A percentile compares a stretch with the other conserved stretches of the same genome.
Evolutionary conservation across 1,140 invertebrate species (phyloP).

Genomic region (Anadara kagoshimensis): DNA sequence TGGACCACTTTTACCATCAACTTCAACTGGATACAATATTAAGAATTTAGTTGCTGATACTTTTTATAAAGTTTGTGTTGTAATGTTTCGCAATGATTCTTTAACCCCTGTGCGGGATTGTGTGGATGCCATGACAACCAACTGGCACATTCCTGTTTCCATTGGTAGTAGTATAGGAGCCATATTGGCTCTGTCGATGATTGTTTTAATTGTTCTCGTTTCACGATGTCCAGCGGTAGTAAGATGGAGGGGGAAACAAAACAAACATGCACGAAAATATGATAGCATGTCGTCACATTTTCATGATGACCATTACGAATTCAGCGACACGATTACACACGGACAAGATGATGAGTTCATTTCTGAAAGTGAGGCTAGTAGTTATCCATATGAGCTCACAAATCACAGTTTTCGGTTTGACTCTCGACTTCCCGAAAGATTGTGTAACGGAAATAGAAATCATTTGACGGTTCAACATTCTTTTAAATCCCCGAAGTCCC

Average conservation of each 20-base stretch:
- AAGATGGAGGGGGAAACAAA: slow-evolving; percentile 47
- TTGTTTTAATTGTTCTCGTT: slow-evolving; percentile 65
- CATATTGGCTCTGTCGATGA: slow-evolving; percentile 64
- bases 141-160: slow-evolving; percentile 69
- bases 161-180: slow-evolving; percentile 69
- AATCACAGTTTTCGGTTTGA: too few species aligned
- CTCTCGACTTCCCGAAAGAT: too few species aligned
- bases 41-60: slow-evolving; percentile 66
- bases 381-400: too few species aligned
- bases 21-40: slow-evolving; percentile 49
- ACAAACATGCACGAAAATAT: slow-evolving; percentile 55
- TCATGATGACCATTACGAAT: slow-evolving; percentile 57
- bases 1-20: slow-evolving; percentile 51
- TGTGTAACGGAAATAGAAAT: too few species aligned
- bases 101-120: slow-evolving; percentile 50
- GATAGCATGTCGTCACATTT: slow-evolving; percentile 66
- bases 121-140: slow-evolving; percentile 65
- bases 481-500: too few species aligned
- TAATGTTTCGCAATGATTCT: slow-evolving; percentile 60
- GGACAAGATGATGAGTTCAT: slow-evolving; percentile 58
- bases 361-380: slow-evolving; percentile 39
- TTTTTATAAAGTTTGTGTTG: slow-evolving; percentile 67
- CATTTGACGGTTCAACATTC: too few species aligned
- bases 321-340: slow-evolving; percentile 59
- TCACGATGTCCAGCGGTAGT: slow-evolving; percentile 57